These are phyloP conservation scores for Entomobrya proxima DNA, from an alignment of 2,888 invertebrate genomes.

Conservation along the genomic window DNA sequence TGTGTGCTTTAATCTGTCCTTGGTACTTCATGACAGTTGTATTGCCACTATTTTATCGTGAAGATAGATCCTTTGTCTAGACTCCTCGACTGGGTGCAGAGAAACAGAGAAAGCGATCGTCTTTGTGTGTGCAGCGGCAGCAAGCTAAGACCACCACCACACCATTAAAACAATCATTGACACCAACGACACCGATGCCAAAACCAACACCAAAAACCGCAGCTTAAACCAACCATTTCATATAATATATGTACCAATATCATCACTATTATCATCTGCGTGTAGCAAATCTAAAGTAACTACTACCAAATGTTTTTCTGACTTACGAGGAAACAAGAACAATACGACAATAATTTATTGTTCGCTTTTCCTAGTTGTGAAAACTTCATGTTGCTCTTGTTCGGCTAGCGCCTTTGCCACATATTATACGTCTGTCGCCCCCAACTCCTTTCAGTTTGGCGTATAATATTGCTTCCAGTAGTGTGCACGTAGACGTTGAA, in stretches of 20 bases:
- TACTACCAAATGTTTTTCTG: constrained; percentile 11
- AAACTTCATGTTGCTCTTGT: neutral
- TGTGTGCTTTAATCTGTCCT: neutral
- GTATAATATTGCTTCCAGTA: neutral
- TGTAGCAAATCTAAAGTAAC: neutral
- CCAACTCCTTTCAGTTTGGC: neutral
- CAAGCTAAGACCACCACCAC: neutral
- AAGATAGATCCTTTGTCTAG: neutral
- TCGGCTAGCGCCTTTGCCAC: neutral
- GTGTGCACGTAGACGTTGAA: neutral
- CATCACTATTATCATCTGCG: neutral
- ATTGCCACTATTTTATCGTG: neutral
- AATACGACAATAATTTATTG: constrained; percentile 60
- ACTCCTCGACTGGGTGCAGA: neutral
- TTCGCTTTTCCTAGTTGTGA: neutral
- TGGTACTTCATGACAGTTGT: constrained; percentile 15
- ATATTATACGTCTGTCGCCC: neutral
- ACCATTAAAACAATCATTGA: constrained; percentile 52
- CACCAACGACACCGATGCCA: constrained; percentile 24
- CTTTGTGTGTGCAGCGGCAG: neutral
- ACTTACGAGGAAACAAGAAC: constrained; percentile 3
- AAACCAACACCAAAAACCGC: constrained; percentile 23
- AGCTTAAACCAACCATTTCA: constrained; percentile 12
- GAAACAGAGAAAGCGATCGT: neutral
- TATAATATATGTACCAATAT: neutral